Percentiles rank a stretch among this genome's conserved stretches.
These are phyloP conservation scores for Ptilodon capucinus DNA, from an alignment of 2,888 invertebrate species.

Conservation along the genomic window DNA sequence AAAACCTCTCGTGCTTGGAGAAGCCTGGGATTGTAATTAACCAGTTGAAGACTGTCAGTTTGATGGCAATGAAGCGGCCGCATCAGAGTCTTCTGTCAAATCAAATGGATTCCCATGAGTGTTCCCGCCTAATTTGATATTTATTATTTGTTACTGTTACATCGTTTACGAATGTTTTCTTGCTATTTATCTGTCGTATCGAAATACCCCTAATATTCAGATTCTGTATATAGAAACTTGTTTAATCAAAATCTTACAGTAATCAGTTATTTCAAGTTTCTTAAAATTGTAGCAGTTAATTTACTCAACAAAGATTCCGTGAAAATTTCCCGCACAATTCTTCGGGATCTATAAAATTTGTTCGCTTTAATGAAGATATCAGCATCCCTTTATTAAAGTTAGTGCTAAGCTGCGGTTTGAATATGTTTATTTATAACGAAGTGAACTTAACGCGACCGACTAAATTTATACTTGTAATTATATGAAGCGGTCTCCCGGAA, in stretches of 20 bases:
- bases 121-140: neutral
- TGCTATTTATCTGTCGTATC: neutral
- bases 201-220: neutral
- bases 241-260: neutral
- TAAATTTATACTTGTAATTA: conserved; percentile 49
- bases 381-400: conserved; percentile 30
- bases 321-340: conserved; percentile 11
- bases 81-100: conserved; percentile 20
- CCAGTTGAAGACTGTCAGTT: neutral
- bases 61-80: neutral
- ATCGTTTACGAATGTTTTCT: neutral
- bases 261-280: conserved; percentile 3
- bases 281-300: conserved; percentile 27
- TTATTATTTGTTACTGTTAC: neutral
- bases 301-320: conserved; percentile 21
- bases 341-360: conserved; percentile 35
- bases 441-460: conserved; percentile 17
- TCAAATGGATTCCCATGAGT: conserved; percentile 9
- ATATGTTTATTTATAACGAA: conserved; percentile 34
- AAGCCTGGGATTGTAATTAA: neutral
- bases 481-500: conserved; percentile 30
- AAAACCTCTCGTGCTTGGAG: neutral
- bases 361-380: conserved; percentile 34
- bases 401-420: conserved; percentile 27
- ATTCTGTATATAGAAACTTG: neutral